Percentiles rank a stretch among this genome's conserved stretches.
Conservation (phyloP, 2,113 vertebrate genomes). For the Ascaphus truei region DNA sequence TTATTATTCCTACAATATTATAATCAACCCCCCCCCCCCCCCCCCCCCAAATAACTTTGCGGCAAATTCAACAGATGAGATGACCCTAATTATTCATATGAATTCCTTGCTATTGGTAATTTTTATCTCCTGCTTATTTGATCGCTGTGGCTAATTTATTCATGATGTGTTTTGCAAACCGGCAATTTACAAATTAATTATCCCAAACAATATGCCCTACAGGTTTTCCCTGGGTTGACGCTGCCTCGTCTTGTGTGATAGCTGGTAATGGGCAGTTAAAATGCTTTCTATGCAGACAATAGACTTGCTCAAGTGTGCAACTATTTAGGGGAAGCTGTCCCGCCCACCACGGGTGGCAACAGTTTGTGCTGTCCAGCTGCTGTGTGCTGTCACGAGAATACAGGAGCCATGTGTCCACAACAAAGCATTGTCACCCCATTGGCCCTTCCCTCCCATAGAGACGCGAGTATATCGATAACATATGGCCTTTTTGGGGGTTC, state of each 20-base stretch:
- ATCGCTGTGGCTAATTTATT: conserved; percentile 39
- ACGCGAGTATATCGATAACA: conserved; percentile 53
- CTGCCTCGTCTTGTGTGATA: conserved; percentile 41
- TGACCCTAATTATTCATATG: conserved; percentile 50
- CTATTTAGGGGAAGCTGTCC: conserved; percentile 60
- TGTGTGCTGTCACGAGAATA: conserved; percentile 59
- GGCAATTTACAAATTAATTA: conserved; percentile 64
- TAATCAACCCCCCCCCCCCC: too few species aligned
- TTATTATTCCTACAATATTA: too few species aligned
- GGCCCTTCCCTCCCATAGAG: conserved; percentile 47
- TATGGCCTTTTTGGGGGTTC: conserved; percentile 59
- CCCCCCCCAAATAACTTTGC: too few species aligned
- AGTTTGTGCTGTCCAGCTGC: conserved; percentile 66
- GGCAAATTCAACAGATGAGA: conserved; percentile 35
- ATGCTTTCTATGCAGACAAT: conserved; percentile 70
- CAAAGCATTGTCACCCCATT: conserved; percentile 59
- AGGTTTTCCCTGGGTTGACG: conserved; percentile 44
- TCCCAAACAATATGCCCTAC: conserved; percentile 53
- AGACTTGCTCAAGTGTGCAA: conserved; percentile 70
- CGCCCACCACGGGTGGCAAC: conserved; percentile 65
- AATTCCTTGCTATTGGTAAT: conserved; percentile 32
- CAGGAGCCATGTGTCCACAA: conserved; percentile 57
- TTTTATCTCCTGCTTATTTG: conserved; percentile 37
- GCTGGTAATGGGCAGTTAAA: conserved; percentile 68
- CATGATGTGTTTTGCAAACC: conserved; percentile 48